Base-by-base conservation (phyloP, 37 sponge, comb jelly and placozoan species). In the Aplysina aerophoba region DNA sequence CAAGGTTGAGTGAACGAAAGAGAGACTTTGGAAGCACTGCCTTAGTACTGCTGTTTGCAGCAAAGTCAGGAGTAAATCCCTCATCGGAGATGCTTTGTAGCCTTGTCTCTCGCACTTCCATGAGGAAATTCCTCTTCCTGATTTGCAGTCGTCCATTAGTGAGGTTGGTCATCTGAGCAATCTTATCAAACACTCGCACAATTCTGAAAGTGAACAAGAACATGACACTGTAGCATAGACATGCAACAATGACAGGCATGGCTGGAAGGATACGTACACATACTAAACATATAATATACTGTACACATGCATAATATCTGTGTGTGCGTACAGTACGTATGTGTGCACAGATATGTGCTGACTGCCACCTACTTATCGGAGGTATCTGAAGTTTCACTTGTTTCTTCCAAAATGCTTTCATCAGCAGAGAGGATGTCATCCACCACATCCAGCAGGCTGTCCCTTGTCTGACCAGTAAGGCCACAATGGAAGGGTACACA, bases 321-420 rank as follows among this genome's bases (percentile, higher is more conserved):
- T 65, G 66, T 65, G 66, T 65, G 66, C 22, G 66, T 65, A 30
- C 66, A 16, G 14, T 20, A 30, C 27, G 66, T 65, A 30, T 65
- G 66, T 65, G 66, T 65, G 66, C 22, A 16, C 27, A 30, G 22
- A 30, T 16, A 16, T 11, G 50, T 44, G 50, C 50, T 44, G 50
- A 8, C 50, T 40, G 50, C 31, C 36, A 69, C 78, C 14, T 36
- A 75, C 78, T 75, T 75, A 25, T 50, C 78, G 16, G 78, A 75
- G 15, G 78, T 75, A 50, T 75, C 78, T 22, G 78, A 75, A 4
- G 78, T 40, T 44, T 75, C 78, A 75, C 78, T 50, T 19, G 78
- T 75, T 40, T 75, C 78, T 40, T 75, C 78, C 44, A 75, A 16
- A 41, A 75, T 44, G 22, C 14, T 16, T 4, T 41, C 22, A 24